Base-by-base conservation (phyloP, 2,113 vertebrate genomes). In the Mormyrus lacerda region DNA sequence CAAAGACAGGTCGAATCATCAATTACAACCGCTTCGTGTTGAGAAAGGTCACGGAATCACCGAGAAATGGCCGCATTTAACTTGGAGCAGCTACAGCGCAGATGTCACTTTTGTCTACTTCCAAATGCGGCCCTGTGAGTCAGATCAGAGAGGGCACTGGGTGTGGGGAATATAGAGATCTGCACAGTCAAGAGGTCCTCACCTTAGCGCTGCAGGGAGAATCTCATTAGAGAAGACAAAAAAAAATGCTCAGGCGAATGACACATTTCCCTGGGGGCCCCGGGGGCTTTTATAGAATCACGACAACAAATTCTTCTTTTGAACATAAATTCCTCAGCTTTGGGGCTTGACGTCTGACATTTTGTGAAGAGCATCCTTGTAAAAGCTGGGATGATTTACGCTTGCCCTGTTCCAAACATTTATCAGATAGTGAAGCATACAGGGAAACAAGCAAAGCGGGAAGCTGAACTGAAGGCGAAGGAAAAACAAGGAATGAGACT, bases 241-340 rank as follows among this genome's bases (percentile, higher is more conserved):
- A 31, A n/a, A 79, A 35, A 51, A 51, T 27, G n/a, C 85, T 53
- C 85, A 44, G 35, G 39, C 35, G 19, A 45, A 87, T 42, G 31
- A 58, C 19, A 42, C 21, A 42, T 45, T 44, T 61, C 87, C 48
- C 48, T 39, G 13, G n/a, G n/a, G 85, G 61, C n/a, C 61, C n/a
- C 0, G 3, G 27, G n/a, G 11, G 50, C 85, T 58, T 87, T 53
- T 87, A 87, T 39, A 55, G 48, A 87, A 51, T 87, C 50, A 31
- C 31, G 48, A 87, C 85, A 53, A 87, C 85, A 51, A 50, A 87
- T 87, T 87, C 50, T 13, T 27, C 85, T 87, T 87, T 53, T 87
- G 50, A 87, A 87, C 85, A 87, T 50, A 87, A 55, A 86, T 53
- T 87, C 85, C 27, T 21, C 50, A 87, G 85, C 50, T 55, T 87